phyloP scores from a whole-genome alignment of 92 coral and sea anemone species.

The Parazoanthus atlanticus region DNA sequence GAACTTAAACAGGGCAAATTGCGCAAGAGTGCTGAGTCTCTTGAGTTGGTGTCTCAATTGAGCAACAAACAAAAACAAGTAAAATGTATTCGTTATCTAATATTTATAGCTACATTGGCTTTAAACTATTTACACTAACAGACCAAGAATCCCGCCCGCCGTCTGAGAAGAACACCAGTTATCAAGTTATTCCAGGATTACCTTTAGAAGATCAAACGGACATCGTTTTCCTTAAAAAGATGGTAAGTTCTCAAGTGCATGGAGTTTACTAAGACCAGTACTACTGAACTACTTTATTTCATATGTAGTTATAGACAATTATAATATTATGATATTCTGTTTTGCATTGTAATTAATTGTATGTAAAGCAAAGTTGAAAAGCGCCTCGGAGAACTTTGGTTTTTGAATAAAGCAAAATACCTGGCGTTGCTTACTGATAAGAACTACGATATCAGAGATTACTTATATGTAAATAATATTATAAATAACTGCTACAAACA shows the following conservation, averaged over 20 bases:
- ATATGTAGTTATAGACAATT: too few relatives aligned
- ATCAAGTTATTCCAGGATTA: constrained; percentile 37
- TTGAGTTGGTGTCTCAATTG: too few relatives aligned
- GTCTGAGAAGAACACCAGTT: background rate
- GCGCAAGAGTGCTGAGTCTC: too few relatives aligned
- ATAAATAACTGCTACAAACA: background rate
- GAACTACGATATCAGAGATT: background rate
- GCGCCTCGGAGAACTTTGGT: too few relatives aligned
- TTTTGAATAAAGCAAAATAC: background rate
- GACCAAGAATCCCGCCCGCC: constrained; percentile 23
- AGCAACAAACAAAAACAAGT: too few relatives aligned
- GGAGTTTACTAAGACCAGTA: background rate
- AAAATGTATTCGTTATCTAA: too few relatives aligned
- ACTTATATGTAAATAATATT: background rate
- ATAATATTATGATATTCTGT: too few relatives aligned
- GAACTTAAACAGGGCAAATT: too few relatives aligned
- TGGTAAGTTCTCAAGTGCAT: constrained; percentile 38
- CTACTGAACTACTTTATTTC: too few relatives aligned
- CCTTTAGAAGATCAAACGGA: constrained; percentile 58
- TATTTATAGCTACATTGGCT: background rate
- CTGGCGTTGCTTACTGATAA: background rate
- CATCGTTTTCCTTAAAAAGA: constrained; percentile 48
- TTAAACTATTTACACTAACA: background rate
- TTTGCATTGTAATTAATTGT: too few relatives aligned
- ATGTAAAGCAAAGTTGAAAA: too few relatives aligned